Evolutionary conservation across 2,797 vertebrate genomes (phyloP), one percentile per base, ranked within the genome.

Genomic region (Centroberyx gerrardi): DNA sequence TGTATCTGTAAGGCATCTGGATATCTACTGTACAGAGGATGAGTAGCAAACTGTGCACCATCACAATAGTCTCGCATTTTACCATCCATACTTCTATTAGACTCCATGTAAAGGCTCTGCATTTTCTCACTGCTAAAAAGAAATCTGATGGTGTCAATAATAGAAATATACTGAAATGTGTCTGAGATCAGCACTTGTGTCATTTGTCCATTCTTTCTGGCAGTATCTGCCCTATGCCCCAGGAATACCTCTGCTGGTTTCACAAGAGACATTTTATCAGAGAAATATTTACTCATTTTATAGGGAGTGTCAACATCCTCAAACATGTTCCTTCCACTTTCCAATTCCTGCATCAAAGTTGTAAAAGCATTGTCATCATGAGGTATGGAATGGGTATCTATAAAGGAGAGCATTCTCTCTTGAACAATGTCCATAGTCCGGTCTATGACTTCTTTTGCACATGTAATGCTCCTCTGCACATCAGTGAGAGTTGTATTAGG

Each of bases 11-110:
- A 36, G 27, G 67, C 74, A 48, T 69, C 28, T 12, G 67, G 66
- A 66, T 14, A 66, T 42, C 17, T 62, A 2, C 22, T 56, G 33
- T 75, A 71, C 13, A 70, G 52, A 36, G 22, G 38, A 38, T 75
- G 61, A 42, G 3, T n/a, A 6, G 38, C 14, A 52, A 76, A 72
- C 5, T 67, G 67, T 36, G 31, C 8, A 7, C 67, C 62, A 62
- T 80, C 55, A 56, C 28, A 71, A 62, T 62, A 71, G 10, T 80
- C 68, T 56, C 1, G n/a, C n/a, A n/a, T 65, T 52, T 71, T 71
- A 27, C 8, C 62, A 61, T 66, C 56, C 15, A 4, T 27, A 44
- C 62, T 60, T 8, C 38, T 60, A 7, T 49, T 38, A 27, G 12
- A 22, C n/a, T 75, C 15, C 14, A 10, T 18, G 10, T 42, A 66